Base-by-base conservation (phyloP, 2,113 vertebrate species). In the Cheilinus undulatus region DNA sequence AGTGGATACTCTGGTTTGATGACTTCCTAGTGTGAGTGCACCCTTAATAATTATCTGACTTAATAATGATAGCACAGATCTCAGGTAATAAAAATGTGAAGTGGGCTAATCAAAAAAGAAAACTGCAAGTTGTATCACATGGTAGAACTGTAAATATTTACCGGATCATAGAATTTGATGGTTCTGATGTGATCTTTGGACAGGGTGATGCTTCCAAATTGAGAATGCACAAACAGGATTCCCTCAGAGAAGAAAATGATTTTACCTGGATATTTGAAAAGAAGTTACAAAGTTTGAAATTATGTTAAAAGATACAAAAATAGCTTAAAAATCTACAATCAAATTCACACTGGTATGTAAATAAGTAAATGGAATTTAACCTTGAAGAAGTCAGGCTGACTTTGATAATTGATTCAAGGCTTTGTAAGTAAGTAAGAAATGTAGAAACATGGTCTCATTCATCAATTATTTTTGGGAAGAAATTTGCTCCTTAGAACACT, bases 211-310 rank as follows among this genome's bases (percentile, higher is more conserved):
- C 92, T 94, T 61, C 97, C 96, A 0, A 92, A 93, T 75, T 92
- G 95, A 61, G 93, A 92, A 69, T 96, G 93, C 70, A 92, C 82
- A 64, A 98, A 98, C 22, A 98, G 92, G 74, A 99, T 78, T 26
- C 97, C 97, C 40, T 94, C 91, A 0, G 96, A 95, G 82, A 98
- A 97, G 94, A 98, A 98, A 69, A 91, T 78, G 11, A 99, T 53
- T 85, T 96, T 98, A 22, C 96, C 97, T 95, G 10, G 38, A 82
- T 49, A 49, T 43, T 54, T 0, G n/a, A 64, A 75, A 4, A 57
- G 19, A 27, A 34, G 7, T 36, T 3, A 14, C 12, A 17, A 40
- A 40, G 8, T 1, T 19, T 6, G 19, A 42, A 19, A 38, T 38
- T 0, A 12, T 12, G 2, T 42, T 19, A 6, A 20, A 40, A 15